Percentiles rank a stretch among this genome's conserved stretches.
phyloP scores from a whole-genome alignment of 2,888 invertebrate genomes.

The Leucophenga maculata region DNA sequence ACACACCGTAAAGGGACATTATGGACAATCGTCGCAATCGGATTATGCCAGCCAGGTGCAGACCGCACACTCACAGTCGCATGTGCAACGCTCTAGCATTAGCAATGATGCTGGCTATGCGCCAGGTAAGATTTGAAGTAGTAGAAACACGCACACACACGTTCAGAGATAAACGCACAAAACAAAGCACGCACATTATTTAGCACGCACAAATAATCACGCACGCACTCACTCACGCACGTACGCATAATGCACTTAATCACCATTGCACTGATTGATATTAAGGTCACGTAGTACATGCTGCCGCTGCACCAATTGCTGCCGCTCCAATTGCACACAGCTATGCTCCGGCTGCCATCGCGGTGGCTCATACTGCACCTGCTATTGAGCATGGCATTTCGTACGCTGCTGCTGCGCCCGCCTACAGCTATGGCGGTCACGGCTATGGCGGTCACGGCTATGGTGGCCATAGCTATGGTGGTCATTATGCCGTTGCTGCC shows the following conservation, averaged over 20 bases:
- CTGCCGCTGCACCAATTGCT: constrained; percentile 51
- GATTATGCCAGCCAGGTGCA: constrained; percentile 71
- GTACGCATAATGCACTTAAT: constrained; percentile 13
- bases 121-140: constrained; percentile 54
- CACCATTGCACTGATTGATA: constrained; percentile 31
- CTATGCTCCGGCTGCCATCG: constrained; percentile 34
- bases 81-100: constrained; percentile 70
- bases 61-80: constrained; percentile 71
- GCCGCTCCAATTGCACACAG: constrained; percentile 51
- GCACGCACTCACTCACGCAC: constrained; percentile 7
- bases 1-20: constrained; percentile 71
- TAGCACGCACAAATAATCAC: neutral
- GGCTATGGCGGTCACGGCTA: constrained; percentile 22
- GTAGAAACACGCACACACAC: neutral
- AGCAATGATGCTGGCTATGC: constrained; percentile 70
- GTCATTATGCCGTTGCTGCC: constrained; percentile 33
- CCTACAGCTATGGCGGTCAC: constrained; percentile 43
- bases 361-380: constrained; percentile 56
- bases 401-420: constrained; percentile 40
- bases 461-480: no score
- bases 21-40: constrained; percentile 71
- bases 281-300: constrained; percentile 55
- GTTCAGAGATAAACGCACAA: neutral
- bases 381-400: constrained; percentile 45
- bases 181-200: neutral